Conservation (phyloP, 2,797 vertebrate genomes). For the Linurgus olivaceus region DNA sequence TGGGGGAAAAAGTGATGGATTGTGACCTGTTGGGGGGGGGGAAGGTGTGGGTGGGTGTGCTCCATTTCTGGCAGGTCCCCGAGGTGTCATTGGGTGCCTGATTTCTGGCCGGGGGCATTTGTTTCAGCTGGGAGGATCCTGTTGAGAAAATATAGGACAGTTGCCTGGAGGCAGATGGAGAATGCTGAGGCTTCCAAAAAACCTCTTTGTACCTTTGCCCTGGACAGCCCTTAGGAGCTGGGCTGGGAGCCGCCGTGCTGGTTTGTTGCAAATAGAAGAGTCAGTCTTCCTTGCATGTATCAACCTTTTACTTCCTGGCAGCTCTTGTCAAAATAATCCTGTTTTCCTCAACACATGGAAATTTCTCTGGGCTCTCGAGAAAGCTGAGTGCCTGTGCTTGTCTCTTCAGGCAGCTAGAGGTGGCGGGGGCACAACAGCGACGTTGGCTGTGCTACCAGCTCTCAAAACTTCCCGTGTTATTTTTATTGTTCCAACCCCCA, state of each 20-base stretch:
- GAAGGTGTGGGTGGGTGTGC: not conserved
- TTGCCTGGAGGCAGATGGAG: not conserved
- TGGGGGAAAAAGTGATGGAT: not conserved
- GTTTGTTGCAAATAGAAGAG: constrained; percentile 15
- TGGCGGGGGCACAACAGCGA: not conserved
- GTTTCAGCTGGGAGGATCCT: not conserved
- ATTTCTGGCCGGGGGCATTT: not conserved
- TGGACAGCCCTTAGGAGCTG: constrained; percentile 5
- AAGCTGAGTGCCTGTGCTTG: not conserved
- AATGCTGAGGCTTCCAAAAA: constrained; percentile 34
- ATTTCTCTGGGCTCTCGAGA: not conserved
- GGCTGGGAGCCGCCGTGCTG: not conserved
- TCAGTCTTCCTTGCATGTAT: not conserved
- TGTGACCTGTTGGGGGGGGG: not conserved
- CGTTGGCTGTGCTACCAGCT: not conserved
- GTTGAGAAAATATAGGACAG: not conserved
- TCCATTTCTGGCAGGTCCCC: not conserved
- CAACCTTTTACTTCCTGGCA: constrained; percentile 46
- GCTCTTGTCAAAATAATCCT: constrained; percentile 38
- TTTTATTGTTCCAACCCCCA: constrained; percentile 22
- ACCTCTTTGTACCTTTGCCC: constrained; percentile 38
- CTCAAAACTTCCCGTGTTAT: not conserved
- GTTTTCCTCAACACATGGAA: constrained; percentile 27
- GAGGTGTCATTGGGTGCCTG: not conserved
- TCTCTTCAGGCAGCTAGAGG: constrained; percentile 26